Evolutionary conservation across 2,888 invertebrate genomes (phyloP), one percentile per base, ranked within the genome.

Genomic region (Andrena trimmerana): DNA sequence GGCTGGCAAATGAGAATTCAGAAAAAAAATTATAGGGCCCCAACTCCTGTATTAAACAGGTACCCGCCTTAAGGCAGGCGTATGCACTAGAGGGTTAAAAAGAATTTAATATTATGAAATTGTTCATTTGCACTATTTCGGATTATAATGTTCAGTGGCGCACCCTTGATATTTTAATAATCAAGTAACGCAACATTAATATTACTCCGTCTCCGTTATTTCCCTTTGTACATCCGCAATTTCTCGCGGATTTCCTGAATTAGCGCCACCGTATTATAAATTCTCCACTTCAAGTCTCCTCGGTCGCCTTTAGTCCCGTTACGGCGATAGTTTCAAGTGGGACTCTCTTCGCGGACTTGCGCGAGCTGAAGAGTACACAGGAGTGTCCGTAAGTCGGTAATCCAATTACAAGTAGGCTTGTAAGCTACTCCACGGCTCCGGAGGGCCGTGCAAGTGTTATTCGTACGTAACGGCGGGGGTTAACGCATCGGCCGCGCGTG

Each of bases 401-500:
- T 88, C 86, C 88, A 88, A 88, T 88, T 86, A 83, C 80, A 72
- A 85, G 83, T 50, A 77, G 74, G 83, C 79, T 78, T 70, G 83
- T 80, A 74, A 74, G 76, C 71, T 72, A 65, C 69, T 62, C 36
- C 27, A 42, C 67, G 67, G 50, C 69, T 70, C 75, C 24, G 42
- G 75, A 75, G 68, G 68, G 70, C 73, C 72, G 83, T 83, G 60
- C 57, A 78, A 86, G 83, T 79, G 83, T 85, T 81, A 75, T 78
- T 83, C 75, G 78, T 67, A 48, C 76, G 81, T 85, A 78, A 81
- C 72, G 77, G 66, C 48, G 78, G 62, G 57, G 71, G 81, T 83
- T 78, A 86, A 86, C 80, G 74, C 67, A 50, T 78, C 75, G 71
- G 72, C 68, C 69, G 62, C 60, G 67, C 57, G 52, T 65, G 31